Base-by-base conservation (phyloP, 2,797 vertebrate species). In the Poeciliopsis paucimaculata region DNA sequence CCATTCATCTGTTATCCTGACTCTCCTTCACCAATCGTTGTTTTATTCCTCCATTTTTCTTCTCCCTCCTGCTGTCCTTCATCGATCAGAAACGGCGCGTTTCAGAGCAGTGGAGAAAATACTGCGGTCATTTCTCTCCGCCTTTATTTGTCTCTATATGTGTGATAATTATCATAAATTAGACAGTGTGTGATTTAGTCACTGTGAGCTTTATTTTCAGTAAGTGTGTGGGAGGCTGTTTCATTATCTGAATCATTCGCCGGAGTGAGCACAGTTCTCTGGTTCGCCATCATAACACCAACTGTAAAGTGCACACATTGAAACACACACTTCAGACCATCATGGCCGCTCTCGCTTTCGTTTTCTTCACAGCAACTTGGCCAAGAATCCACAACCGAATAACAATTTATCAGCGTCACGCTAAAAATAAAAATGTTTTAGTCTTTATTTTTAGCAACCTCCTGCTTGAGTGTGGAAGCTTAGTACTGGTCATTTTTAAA, bases 231-330 rank as follows among this genome's bases (percentile, higher is more conserved):
- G 47, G 87, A 77, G 82, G 84, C 60, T 2, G n/a, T 85, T 89
- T 90, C 77, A 88, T 90, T 83, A 88, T 90, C 82, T 88, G 87
- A 89, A 88, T 90, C 85, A 88, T 80, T 66, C 49, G 74, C 87
- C 41, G 84, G 85, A 78, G 45, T 80, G 87, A 90, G 73, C 86
- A 82, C 81, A 72, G 82, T 80, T 41, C 64, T 87, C 77, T 84
- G 77, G 53, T 55, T 31, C 26, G 55, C 18, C 62, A 51, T 66
- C 73, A 55, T 15, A 70, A 13, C 41, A 60, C 76, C 46, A 77
- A 62, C 41, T 15, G 60, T 72, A 36, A 66, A 23, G 70, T 57
- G 71, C 41, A 68, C 51, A 41, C 23, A 49, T 76, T 51, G 34
- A 66, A 47, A 78, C 53, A 74, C 66, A 77, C 68, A 74, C 68